Evolutionary conservation across 2,113 vertebrate species (phyloP).

Genomic region (Chunga burmeisteri): DNA sequence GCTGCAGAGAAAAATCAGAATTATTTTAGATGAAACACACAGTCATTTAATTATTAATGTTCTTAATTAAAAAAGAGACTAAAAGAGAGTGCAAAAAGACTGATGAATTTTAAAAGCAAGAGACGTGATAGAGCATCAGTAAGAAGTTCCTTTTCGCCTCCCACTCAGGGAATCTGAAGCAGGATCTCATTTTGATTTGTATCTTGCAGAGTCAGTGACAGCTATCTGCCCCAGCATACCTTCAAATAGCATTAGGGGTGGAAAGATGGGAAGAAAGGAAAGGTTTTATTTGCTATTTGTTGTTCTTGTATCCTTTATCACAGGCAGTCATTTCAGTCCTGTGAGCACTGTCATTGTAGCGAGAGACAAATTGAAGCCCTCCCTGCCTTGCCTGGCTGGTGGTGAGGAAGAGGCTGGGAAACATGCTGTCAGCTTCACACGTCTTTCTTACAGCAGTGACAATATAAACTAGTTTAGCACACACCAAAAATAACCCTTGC

Average conservation of each 20-base stretch:
- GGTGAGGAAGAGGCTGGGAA: not conserved
- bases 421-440: not conserved
- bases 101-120: not conserved
- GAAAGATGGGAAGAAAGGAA: not conserved
- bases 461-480: too few relatives aligned
- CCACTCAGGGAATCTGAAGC: rapidly evolving
- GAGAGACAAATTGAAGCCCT: not conserved
- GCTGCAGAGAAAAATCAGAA: conserved; percentile 69
- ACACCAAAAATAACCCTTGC: not conserved
- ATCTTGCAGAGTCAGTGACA: not conserved
- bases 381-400: not conserved
- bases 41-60: not conserved
- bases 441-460: not conserved
- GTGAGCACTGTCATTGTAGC: not conserved
- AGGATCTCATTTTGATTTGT: not conserved
- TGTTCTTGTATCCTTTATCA: not conserved
- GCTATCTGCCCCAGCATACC: not conserved
- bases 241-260: not conserved
- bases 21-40: not conserved
- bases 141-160: not conserved
- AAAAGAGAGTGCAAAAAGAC: not conserved
- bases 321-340: not conserved
- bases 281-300: not conserved
- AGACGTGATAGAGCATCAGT: rapidly evolving
- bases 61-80: not conserved